These are phyloP conservation scores for Bombyx huttoni DNA, from an alignment of 2,888 invertebrate genomes.

Conservation along the genomic window DNA sequence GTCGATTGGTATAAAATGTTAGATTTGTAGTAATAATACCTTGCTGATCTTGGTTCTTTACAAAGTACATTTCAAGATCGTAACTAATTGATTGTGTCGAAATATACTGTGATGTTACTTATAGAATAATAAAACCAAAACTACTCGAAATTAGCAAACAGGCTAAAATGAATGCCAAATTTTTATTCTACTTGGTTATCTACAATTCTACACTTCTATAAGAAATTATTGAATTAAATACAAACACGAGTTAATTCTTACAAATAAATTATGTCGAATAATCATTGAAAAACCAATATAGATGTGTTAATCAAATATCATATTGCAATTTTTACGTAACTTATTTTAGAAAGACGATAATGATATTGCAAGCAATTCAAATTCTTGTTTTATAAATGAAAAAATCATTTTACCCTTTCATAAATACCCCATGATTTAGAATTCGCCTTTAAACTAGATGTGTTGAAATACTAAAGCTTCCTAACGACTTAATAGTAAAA, in stretches of 20 bases:
- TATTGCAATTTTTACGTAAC: background rate
- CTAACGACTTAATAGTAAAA: background rate
- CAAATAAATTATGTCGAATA: conserved; percentile 39
- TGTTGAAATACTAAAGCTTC: background rate
- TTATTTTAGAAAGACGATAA: background rate
- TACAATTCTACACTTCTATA: conserved; percentile 62
- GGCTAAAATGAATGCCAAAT: background rate
- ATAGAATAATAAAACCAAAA: background rate
- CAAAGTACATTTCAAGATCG: background rate
- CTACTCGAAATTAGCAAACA: background rate
- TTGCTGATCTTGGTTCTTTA: conserved; percentile 63
- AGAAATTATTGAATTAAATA: conserved; percentile 34
- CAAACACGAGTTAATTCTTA: conserved; percentile 28
- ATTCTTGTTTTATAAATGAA: background rate
- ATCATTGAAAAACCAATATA: background rate
- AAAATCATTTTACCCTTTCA: background rate
- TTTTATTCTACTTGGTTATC: conserved; percentile 46
- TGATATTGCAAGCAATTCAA: background rate
- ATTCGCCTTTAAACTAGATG: background rate
- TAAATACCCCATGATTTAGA: background rate
- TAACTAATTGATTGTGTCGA: background rate
- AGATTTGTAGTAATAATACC: conserved; percentile 61
- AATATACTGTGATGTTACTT: background rate
- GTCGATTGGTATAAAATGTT: conserved; percentile 65
- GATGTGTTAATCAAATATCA: background rate